phyloP scores from a whole-genome alignment of 2,113 vertebrate species.

The Lampris incognitus region DNA sequence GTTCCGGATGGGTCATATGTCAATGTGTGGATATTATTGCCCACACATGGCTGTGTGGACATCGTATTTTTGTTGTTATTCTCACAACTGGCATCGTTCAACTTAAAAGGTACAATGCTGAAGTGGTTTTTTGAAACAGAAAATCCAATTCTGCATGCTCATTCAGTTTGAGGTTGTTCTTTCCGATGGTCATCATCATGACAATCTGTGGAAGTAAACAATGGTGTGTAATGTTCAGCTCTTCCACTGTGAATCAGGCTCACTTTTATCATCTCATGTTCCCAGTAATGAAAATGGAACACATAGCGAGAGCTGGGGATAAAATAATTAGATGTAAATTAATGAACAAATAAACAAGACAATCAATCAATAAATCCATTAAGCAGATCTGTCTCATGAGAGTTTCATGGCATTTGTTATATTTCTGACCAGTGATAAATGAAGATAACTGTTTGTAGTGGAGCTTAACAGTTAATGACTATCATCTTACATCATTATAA shows the following conservation, averaged over 20 bases:
- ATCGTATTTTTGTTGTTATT: not conserved
- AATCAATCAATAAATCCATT: conserved; percentile 63
- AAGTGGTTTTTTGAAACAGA: not conserved
- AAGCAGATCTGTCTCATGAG: conserved; percentile 35
- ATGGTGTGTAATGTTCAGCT: conserved; percentile 8
- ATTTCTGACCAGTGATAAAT: conserved; percentile 19
- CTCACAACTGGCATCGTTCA: not conserved
- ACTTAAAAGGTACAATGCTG: not conserved
- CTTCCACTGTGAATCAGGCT: conserved; percentile 26
- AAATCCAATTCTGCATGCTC: not conserved
- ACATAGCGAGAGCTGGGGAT: conserved; percentile 30
- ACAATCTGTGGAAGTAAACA: conserved; percentile 16
- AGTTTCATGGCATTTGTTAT: not conserved
- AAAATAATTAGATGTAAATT: conserved; percentile 67
- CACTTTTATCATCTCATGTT: not conserved
- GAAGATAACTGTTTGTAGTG: conserved; percentile 25
- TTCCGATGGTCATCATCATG: conserved; percentile 5
- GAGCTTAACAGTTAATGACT: conserved; percentile 51
- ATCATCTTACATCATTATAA: conserved; percentile 36
- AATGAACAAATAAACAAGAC: conserved; percentile 68
- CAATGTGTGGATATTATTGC: too few species aligned
- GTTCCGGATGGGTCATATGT: too few species aligned
- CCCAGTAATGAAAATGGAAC: conserved; percentile 20
- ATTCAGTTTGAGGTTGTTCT: not conserved
- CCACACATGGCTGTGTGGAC: not conserved